phyloP scores from a whole-genome alignment of 2,113 vertebrate species.

The Brachyhypopomus gauderio region DNA sequence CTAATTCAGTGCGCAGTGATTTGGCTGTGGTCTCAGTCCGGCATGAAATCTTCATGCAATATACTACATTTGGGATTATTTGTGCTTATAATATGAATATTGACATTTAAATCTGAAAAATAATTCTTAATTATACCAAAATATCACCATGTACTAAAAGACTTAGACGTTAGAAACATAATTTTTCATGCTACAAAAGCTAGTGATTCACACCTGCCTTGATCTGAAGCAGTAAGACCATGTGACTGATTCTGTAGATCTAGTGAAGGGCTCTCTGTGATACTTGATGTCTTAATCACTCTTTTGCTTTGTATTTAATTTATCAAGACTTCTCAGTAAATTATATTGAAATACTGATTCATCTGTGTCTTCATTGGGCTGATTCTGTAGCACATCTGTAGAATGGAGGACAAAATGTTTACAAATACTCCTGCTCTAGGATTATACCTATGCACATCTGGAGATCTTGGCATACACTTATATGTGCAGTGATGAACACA shows the following conservation, averaged over 20 bases:
- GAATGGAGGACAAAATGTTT: too few species aligned
- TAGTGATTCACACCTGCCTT: not conserved
- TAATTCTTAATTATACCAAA: not conserved
- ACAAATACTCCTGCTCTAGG: too few species aligned
- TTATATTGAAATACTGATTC: slow-evolving; percentile 19
- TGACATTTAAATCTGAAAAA: not conserved
- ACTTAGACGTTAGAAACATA: not conserved
- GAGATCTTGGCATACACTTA: too few species aligned
- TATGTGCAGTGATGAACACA: not conserved
- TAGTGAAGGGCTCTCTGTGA: slow-evolving; percentile 21
- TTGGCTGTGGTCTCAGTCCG: not conserved
- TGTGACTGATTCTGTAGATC: slow-evolving; percentile 1
- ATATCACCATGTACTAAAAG: not conserved
- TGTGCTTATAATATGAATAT: too few species aligned
- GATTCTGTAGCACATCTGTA: not conserved
- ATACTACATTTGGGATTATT: too few species aligned
- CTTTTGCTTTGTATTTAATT: slow-evolving; percentile 53
- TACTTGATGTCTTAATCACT: slow-evolving; percentile 31
- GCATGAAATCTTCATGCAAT: not conserved
- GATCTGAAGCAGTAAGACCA: not conserved
- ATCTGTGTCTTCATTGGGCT: not conserved
- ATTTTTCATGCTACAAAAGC: not conserved
- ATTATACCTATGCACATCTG: too few species aligned
- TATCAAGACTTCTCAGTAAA: slow-evolving; percentile 48
- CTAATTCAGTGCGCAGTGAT: not conserved